These are phyloP conservation scores for Sebastiscus tertius DNA, from an alignment of 2,797 vertebrate genomes.

Conservation along the genomic window DNA sequence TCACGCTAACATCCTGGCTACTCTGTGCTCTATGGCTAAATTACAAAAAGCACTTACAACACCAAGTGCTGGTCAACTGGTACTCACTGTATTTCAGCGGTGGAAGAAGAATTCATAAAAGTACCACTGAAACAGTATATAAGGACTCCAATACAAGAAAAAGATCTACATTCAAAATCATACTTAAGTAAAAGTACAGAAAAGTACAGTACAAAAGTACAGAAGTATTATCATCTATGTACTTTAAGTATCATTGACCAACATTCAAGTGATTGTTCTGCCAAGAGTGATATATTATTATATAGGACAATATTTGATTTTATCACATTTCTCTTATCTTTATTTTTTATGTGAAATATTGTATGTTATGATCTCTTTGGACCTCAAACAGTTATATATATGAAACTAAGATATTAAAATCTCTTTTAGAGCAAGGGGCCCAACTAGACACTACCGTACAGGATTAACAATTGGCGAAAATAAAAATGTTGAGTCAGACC, in stretches of 20 bases:
- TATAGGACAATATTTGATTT: rapidly evolving
- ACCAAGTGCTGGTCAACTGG: neutral
- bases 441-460: no score
- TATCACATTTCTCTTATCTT: neutral
- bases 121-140: neutral
- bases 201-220: neutral
- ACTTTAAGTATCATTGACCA: neutral
- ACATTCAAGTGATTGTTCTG: neutral
- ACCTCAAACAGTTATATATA: neutral
- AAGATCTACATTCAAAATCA: neutral
- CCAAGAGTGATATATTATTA: neutral
- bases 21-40: neutral
- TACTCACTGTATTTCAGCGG: neutral
- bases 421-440: neutral
- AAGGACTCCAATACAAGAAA: neutral
- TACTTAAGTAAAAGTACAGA: neutral
- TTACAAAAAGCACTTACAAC: neutral
- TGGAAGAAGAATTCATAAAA: neutral
- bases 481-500: neutral
- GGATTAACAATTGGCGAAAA: no score
- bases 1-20: neutral
- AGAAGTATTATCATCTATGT: neutral
- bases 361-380: neutral
- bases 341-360: neutral
- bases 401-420: neutral